Conservation (phyloP, 2,113 vertebrate genomes). For the Forbesichthys papilliferus region DNA sequence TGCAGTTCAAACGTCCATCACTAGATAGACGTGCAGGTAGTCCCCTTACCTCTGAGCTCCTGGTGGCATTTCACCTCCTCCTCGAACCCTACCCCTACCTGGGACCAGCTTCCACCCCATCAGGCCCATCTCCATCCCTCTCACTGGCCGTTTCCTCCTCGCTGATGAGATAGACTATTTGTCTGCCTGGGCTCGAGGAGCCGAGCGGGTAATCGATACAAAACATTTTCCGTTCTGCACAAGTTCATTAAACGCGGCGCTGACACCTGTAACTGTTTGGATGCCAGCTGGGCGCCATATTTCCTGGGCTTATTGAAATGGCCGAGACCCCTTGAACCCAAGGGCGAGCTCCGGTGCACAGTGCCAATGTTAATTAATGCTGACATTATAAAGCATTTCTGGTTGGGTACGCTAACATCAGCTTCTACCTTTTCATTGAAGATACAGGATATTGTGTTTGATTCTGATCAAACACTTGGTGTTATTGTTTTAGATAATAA, state of each 20-base stretch:
- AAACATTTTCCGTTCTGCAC: conserved; percentile 70
- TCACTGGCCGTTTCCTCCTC: conserved; percentile 57
- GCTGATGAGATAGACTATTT: conserved; percentile 72
- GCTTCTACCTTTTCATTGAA: not conserved
- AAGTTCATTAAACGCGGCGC: conserved; percentile 72
- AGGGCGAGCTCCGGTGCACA: not conserved
- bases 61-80: not conserved
- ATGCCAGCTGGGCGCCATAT: conserved; percentile 55
- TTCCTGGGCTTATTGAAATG: conserved; percentile 54
- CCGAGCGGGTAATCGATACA: conserved; percentile 73
- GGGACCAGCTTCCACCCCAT: conserved; percentile 4
- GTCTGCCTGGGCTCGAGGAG: conserved; percentile 64
- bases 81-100: conserved; percentile 23
- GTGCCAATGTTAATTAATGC: not conserved
- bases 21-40: conserved; percentile 1
- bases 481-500: conserved; percentile 18
- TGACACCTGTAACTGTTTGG: conserved; percentile 72
- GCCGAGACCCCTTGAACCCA: conserved; percentile 34
- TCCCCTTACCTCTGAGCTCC: conserved; percentile 15
- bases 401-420: not conserved
- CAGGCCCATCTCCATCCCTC: conserved; percentile 44
- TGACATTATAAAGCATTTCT: not conserved
- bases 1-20: conserved; percentile 29
- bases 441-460: conserved; percentile 4
- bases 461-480: not conserved